A percentile compares a stretch with the other conserved stretches of the same genome.
These are phyloP conservation scores for Dichetophora obliterata DNA, from an alignment of 2,888 invertebrate species.

Conservation along the genomic window DNA sequence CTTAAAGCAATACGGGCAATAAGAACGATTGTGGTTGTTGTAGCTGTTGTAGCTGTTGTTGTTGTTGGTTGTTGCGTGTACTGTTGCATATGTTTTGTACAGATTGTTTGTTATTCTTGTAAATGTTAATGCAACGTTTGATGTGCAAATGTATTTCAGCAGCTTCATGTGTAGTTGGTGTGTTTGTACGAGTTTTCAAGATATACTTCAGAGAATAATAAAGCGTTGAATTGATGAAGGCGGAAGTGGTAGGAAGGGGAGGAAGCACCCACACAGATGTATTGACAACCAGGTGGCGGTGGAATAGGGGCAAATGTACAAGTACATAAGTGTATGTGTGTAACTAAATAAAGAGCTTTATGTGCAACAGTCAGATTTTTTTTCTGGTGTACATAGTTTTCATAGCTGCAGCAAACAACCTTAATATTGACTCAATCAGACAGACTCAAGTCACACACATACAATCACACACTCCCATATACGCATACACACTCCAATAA, in stretches of 20 bases:
- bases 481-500: background rate
- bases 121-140: background rate
- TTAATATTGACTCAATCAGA: slow-evolving; percentile 1
- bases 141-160: background rate
- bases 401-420: background rate
- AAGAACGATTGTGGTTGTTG: background rate
- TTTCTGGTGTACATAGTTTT: background rate
- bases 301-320: no score
- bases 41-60: background rate
- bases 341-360: no score
- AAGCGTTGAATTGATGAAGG: no score
- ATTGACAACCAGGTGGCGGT: no score
- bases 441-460: background rate
- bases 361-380: no score
- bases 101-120: no score
- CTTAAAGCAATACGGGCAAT: no score
- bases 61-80: background rate
- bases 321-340: no score
- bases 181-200: background rate
- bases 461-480: background rate
- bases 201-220: no score
- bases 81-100: background rate
- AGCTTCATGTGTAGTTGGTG: background rate
- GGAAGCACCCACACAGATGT: no score
- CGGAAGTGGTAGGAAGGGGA: no score